Base-by-base conservation (phyloP, 2,797 vertebrate species). In the Gymnoscopelus microlampas region DNA sequence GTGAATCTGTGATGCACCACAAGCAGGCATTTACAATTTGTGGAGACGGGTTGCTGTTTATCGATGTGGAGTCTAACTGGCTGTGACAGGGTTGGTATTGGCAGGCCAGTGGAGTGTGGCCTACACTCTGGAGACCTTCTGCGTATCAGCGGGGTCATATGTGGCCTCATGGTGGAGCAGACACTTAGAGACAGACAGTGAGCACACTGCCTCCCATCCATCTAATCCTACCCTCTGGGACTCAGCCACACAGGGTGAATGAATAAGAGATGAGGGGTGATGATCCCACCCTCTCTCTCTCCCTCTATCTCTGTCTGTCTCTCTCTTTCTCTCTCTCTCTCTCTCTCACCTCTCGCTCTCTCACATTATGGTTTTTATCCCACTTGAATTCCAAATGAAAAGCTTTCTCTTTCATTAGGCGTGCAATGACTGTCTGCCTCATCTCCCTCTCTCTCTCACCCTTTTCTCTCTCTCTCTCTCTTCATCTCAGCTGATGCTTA, bases 241-340 rank as follows among this genome's bases (percentile, higher is more conserved):
- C 71, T 72, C 77, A 79, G 68, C 76, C 62, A 68, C 81, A 60
- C 66, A 50, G 75, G 71, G 70, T 50, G 55, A 63, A 90, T 92
- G 85, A 91, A 92, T 93, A 89, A 93, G 71, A 83, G 78, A 94
- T 92, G 85, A 90, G 71, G 39, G 39, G 48, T 66, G 48, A 49
- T 62, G 57, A 71, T 29, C 66, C 50, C 24, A 15, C 58, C 79
- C 56, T 81, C 80, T 84, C 82, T 65, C 74, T 87, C 66, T 68
- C 5, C 6, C 66, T 19, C 9, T 32, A 3, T n/a, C 29, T n/a
- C 26, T 19, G 19, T 19, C 19, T 19, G 19, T 19, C 23, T 23
- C 19, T 26, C 23, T 53, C 48, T 69, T 53, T 76, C 54, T 56
- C 2, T 13, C 23, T 47, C 39, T 29, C 23, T 26, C n/a, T 68